Base-by-base conservation (phyloP, 2,797 vertebrate species). In the Vultur gryphus region DNA sequence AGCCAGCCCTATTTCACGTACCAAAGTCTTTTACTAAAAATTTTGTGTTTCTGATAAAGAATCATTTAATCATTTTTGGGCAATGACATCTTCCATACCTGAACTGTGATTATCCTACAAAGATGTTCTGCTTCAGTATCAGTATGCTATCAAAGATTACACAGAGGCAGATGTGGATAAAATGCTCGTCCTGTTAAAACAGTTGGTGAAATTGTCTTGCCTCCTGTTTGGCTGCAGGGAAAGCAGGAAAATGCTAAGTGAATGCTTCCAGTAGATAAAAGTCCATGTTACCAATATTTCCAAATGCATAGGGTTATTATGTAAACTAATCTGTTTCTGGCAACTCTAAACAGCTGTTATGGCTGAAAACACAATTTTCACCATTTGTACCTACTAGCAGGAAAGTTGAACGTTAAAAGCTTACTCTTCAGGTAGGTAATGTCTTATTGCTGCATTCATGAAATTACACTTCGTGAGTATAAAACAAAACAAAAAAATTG, bases 1-100 rank as follows among this genome's bases (percentile, higher is more conserved):
- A 65, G 10, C 1, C 3, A 11, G 11, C 5, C 9, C 6, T 21
- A 3, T 29, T 73, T 70, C 48, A 72, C 0, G 1, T 44, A 64
- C 7, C 16, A 55, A 43, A 64, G 31, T 9, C 23, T 64, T 83
- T 73, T 52, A 29, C 17, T 8, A 15, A 9, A 78, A 54, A 52
- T 33, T n/a, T 9, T 39, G 11, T 26, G 6, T 70, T 89, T 78
- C 19, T 37, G 2, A 10, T 54, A 1, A 28, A 35, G 55, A 39
- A n/a, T 6, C n/a, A n/a, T 9, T 25, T 9, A 23, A 43, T 3
- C 1, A 41, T 43, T 16, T 81, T 61, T 2, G 15, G 5, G 13
- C 24, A 66, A 24, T 57, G 16, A 54, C 13, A 6, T 39, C 26
- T 66, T 70, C n/a, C 49, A 2, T 14, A 62, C 5, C 19, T 66